A percentile compares a stretch with the other conserved stretches of the same genome.
phyloP scores from a whole-genome alignment of 2,888 invertebrate species.

The Pegoplata infirma region DNA sequence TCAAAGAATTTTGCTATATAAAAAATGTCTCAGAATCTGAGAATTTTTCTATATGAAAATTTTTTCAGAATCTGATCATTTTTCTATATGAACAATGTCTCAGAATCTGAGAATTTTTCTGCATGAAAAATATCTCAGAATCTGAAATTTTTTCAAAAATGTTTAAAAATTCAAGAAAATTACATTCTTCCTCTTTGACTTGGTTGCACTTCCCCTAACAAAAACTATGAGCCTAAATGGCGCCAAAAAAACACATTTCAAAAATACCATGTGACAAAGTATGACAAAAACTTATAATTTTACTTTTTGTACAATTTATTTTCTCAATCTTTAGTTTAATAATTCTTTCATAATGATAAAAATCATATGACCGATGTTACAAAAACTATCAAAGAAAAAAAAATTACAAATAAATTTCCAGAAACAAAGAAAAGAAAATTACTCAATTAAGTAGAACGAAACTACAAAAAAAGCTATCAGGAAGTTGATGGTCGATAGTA shows the following conservation, averaged over 20 bases:
- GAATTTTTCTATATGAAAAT: no score
- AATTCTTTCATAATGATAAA: conserved; percentile 13
- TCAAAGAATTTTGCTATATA: no score
- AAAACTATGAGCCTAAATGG: conserved; percentile 17
- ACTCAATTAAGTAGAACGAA: conserved; percentile 30
- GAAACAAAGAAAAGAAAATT: neutral
- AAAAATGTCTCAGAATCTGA: no score
- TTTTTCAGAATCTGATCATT: no score
- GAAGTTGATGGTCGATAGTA: conserved; percentile 49
- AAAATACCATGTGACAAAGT: conserved; percentile 3
- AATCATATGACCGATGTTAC: conserved; percentile 29
- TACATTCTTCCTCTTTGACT: no score
- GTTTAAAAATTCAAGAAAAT: no score
- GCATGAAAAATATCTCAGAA: no score
- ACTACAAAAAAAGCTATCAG: conserved; percentile 20
- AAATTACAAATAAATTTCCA: neutral
- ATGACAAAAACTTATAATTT: neutral
- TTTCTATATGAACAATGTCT: no score
- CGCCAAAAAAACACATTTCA: conserved; percentile 8
- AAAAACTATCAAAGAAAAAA: conserved; percentile 30
- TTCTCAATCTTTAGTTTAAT: neutral
- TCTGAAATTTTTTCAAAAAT: no score
- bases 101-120: no score
- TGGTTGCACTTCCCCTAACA: neutral
- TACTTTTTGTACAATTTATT: neutral